These are phyloP conservation scores for Kryptolebias ocellatus DNA, from an alignment of 2,797 vertebrate genomes.

Conservation along the genomic window DNA sequence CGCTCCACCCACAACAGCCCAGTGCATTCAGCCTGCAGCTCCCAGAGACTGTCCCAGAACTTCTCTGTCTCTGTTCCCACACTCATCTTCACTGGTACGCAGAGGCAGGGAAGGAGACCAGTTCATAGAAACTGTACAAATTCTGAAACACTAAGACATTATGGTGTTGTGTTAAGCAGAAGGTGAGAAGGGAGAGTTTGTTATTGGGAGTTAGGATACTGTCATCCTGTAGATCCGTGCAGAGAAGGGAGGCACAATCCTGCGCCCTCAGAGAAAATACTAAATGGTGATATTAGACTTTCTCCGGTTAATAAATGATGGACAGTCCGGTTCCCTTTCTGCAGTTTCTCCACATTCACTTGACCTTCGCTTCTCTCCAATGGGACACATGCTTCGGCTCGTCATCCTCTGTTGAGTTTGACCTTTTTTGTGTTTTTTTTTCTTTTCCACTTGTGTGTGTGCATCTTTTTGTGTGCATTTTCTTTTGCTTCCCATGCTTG, in stretches of 20 bases:
- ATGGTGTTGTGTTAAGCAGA: constrained; percentile 1
- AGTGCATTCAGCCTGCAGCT: constrained; percentile 97
- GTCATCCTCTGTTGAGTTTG: constrained; percentile 52
- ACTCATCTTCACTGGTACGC: constrained; percentile 99
- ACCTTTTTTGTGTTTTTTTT: constrained; percentile 46
- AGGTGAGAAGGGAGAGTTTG: background rate
- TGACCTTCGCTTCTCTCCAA: constrained; percentile 52
- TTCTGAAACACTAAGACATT: constrained; percentile 5
- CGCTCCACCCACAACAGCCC: constrained; percentile 99
- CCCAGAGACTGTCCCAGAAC: constrained; percentile 95
- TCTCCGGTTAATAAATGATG: background rate
- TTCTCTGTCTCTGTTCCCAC: constrained; percentile 99
- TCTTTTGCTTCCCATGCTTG: constrained; percentile 74
- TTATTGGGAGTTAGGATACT: constrained; percentile 6
- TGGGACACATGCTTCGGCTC: constrained; percentile 79
- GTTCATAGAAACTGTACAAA: constrained; percentile 20
- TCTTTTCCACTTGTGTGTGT: constrained; percentile 32
- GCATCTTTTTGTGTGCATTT: constrained; percentile 40
- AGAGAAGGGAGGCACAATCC: constrained; percentile 20
- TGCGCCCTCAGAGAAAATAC: constrained; percentile 14
- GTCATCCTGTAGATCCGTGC: constrained; percentile 15
- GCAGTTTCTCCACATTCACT: constrained; percentile 35
- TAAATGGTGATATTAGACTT: constrained; percentile 3
- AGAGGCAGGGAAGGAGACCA: constrained; percentile 65
- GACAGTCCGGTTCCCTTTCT: constrained; percentile 24